phyloP scores from a whole-genome alignment of 2,888 invertebrate genomes.

The Tachina lurida region DNA sequence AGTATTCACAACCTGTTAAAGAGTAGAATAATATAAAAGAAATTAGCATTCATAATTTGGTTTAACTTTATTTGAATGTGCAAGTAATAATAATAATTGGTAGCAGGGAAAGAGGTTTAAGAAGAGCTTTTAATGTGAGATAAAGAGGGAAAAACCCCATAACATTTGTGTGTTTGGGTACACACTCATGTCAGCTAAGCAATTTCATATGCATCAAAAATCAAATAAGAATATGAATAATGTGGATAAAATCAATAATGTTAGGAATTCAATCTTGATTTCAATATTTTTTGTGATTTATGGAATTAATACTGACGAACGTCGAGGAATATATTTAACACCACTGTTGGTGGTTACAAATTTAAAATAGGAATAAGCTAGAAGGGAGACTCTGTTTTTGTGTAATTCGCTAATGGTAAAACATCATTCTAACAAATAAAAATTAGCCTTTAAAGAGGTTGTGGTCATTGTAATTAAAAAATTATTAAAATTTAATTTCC shows the following conservation, averaged over 20 bases:
- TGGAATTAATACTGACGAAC: no score
- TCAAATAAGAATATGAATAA: neutral
- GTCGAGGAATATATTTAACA: no score
- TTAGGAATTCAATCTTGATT: neutral
- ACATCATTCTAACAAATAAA: no score
- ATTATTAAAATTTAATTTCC: no score
- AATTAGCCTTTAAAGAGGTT: no score
- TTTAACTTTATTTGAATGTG: slow-evolving; percentile 40
- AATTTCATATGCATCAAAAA: neutral
- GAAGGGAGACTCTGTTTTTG: no score
- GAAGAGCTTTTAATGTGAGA: neutral
- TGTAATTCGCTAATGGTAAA: no score
- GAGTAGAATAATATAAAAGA: slow-evolving; percentile 36
- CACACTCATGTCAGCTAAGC: neutral
- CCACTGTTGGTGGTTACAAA: no score
- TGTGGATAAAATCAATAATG: neutral
- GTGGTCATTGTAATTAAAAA: no score
- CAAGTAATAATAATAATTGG: slow-evolving; percentile 23
- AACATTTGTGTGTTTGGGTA: neutral
- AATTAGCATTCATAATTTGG: slow-evolving; percentile 63
- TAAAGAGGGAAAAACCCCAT: neutral
- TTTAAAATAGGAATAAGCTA: no score
- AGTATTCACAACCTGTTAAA: slow-evolving; percentile 56
- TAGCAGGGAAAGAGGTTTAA: neutral
- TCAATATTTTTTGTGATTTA: neutral